Conservation (phyloP, 2,113 vertebrate species). For the Otis tarda region DNA sequence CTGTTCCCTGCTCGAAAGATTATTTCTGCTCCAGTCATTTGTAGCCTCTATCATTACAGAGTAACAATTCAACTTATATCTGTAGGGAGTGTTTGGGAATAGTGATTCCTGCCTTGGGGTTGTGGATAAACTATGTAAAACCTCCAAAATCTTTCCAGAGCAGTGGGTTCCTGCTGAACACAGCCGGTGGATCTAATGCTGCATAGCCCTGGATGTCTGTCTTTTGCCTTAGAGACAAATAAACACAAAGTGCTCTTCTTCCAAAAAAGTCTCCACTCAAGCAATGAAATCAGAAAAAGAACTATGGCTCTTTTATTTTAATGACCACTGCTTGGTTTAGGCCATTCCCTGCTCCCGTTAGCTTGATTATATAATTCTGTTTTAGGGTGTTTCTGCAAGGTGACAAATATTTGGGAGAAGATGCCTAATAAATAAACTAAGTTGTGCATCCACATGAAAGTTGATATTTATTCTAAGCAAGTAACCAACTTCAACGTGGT, state of each 20-base stretch:
- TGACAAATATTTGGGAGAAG: not conserved
- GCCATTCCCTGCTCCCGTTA: not conserved
- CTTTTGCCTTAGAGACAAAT: not conserved
- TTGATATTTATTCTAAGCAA: constrained; percentile 22
- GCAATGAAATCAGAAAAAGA: not conserved
- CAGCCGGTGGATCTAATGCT: not conserved
- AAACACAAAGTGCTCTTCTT: not conserved
- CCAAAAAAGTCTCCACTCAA: not conserved
- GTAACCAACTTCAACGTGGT: not conserved
- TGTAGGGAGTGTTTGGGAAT: not conserved
- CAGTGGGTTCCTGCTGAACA: not conserved
- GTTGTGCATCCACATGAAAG: not conserved
- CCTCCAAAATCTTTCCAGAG: not conserved
- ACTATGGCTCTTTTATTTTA: not conserved
- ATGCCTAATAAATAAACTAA: not conserved
- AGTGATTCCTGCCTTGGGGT: not conserved
- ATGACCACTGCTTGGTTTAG: not conserved
- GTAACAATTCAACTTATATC: not conserved
- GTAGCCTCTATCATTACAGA: not conserved
- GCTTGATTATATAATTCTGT: not conserved
- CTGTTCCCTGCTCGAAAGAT: not conserved
- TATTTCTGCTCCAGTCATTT: not conserved
- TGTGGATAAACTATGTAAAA: not conserved
- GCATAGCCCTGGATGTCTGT: not conserved
- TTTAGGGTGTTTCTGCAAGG: not conserved